Base-by-base conservation (phyloP, 1,140 invertebrate genomes). In the Hylaeus anthracinus region DNA sequence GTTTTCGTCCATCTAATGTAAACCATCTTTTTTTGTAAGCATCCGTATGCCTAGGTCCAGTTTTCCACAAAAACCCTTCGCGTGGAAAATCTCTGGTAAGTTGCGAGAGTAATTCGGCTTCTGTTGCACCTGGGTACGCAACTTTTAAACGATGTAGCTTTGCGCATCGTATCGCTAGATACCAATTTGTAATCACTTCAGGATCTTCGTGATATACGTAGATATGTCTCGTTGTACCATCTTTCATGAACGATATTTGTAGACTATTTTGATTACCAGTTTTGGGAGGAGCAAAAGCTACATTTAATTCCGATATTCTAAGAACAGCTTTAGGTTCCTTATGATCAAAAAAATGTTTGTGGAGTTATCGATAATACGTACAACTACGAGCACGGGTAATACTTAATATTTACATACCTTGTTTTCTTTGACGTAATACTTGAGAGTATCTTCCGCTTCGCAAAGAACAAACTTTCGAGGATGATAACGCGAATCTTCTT, bases 1-100 rank as follows among this genome's bases (percentile, higher is more conserved):
- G 93, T 92, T 98, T 98, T 71, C 97, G 95, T 83, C 96, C 95
- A 88, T 98, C 97, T n/a, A 98, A 90, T 0, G 97, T 97, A 88
- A 98, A 98, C 97, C 97, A 98, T 63, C 97, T 92, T 88, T 96
- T 96, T 86, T 96, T 96, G 88, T 97, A 98, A 1, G 96, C 96
- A 90, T 98, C 97, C 15, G 95, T 95, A 5, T 95, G 94, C 79
- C 95, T 94, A 1, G 97, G 97, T 3, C 98, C 98, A 8, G 97
- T 98, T 94, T 98, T 97, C 96, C 95, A 97, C n/a, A 98, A 92
- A 95, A 96, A 98, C 9, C 98, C 97, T 94, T 98, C 97, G 84
- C 96, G 95, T 0, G 95, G 92, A 92, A 98, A 98, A 91, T 98
- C 97, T 89, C 95, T 95, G 0, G 97, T 97, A 37, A 98, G 93